These are phyloP conservation scores for Anguilla megastoma DNA, from an alignment of 2,797 vertebrate species.

Conservation along the genomic window DNA sequence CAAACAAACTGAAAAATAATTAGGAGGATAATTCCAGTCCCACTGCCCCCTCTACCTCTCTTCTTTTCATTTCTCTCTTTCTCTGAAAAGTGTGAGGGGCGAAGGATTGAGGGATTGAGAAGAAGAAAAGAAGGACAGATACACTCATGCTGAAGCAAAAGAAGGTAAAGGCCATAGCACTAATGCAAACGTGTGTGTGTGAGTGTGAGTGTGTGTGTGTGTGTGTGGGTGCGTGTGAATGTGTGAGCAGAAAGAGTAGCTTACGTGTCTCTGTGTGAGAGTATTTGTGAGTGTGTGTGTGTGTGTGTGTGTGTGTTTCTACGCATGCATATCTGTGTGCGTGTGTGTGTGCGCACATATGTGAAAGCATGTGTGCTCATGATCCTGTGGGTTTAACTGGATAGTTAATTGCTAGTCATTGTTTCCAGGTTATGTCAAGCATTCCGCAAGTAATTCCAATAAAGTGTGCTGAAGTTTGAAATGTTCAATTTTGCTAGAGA, in stretches of 20 bases:
- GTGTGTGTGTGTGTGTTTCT: constrained; percentile 26
- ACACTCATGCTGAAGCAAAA: constrained; percentile 54
- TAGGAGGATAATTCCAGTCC: neutral
- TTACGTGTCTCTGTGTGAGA: neutral
- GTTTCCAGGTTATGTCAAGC: neutral
- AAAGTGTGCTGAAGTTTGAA: neutral
- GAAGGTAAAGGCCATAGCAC: constrained; percentile 43
- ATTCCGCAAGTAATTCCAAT: neutral
- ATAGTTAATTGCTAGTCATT: neutral
- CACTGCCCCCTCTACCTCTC: constrained; percentile 41
- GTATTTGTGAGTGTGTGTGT: constrained; percentile 23
- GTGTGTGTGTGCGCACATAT: constrained; percentile 17
- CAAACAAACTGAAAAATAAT: constrained; percentile 2
- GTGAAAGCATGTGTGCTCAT: neutral
- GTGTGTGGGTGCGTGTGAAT: neutral
- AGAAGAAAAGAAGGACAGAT: constrained; percentile 26
- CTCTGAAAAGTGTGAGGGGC: constrained; percentile 29
- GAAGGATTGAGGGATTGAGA: constrained; percentile 37
- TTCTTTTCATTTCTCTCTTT: constrained; percentile 50
- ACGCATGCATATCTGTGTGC: constrained; percentile 2
- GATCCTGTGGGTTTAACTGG: neutral
- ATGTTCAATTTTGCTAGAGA: neutral
- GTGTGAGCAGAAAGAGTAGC: constrained; percentile 6
- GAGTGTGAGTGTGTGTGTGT: neutral
- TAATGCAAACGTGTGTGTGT: neutral